phyloP scores from a whole-genome alignment of 2,797 vertebrate species.

The Coregonus sp. region DNA sequence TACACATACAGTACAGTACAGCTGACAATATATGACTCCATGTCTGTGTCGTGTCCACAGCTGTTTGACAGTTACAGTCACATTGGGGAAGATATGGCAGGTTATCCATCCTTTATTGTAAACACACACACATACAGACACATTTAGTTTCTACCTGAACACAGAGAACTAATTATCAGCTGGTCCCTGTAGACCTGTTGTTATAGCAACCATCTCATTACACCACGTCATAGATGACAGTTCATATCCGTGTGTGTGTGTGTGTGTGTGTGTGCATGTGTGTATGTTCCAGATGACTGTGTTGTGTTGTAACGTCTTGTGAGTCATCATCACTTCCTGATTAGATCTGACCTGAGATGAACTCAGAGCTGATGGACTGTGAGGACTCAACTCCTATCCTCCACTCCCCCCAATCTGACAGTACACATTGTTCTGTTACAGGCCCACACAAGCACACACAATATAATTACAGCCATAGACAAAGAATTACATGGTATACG shows the following conservation, averaged over 20 bases:
- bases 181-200: slow-evolving; percentile 52
- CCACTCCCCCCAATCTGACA: background rate
- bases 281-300: background rate
- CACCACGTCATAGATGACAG: slow-evolving; percentile 20
- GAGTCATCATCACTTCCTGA: slow-evolving; percentile 1
- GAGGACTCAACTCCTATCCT: background rate
- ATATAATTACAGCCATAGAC: background rate
- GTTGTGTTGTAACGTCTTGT: background rate
- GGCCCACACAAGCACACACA: background rate
- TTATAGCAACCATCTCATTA: slow-evolving; percentile 62
- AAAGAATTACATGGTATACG: no score
- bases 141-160: background rate
- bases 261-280: background rate
- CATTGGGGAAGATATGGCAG: background rate
- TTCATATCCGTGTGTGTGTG: slow-evolving; percentile 25
- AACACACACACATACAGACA: slow-evolving; percentile 3
- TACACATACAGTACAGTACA: background rate
- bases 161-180: slow-evolving; percentile 49
- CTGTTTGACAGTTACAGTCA: background rate
- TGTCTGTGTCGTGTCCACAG: background rate
- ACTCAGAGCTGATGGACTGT: background rate
- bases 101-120: background rate
- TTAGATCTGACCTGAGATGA: background rate
- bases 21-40: background rate
- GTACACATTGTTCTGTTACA: background rate